Evolutionary conservation across 2,888 invertebrate species (phyloP), one percentile per base, ranked within the genome.

Genomic region (Agrochola lota): DNA sequence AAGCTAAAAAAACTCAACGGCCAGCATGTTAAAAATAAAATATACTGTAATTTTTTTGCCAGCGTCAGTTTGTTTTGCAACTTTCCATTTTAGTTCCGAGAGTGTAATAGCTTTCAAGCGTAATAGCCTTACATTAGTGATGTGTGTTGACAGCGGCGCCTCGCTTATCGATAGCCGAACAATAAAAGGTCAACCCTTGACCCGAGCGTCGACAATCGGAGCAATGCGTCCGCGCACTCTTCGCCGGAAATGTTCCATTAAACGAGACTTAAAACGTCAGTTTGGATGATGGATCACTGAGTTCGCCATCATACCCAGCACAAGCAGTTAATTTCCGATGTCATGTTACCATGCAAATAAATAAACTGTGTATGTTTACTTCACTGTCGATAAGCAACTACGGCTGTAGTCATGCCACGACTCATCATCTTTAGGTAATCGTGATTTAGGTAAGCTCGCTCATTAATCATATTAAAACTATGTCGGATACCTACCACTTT

Each of bases 111-210:
- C 73, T 75, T 83, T 74, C 75, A 57, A 79, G 78, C 83, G 69
- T 78, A 76, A 77, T 80, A 77, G 72, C 82, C 68, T 74, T 73
- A 85, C 82, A 85, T 85, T 87, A 90, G 87, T 89, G 88, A 88
- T 88, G 88, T 85, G 83, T 80, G 83, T 80, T 87, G 90, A 87
- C 90, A 89, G 90, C 87, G 92, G 93, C 94, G 94, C 92, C 92
- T 87, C 89, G 86, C 90, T 92, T 94, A 94, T 94, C 94, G 90
- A 92, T 92, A 92, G 74, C 85, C 89, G 87, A 92, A 93, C 93
- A 93, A 92, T 92, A 91, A 92, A 93, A 92, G 93, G 93, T 91
- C 91, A 92, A 90, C 91, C 89, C 91, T 91, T 92, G 93, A 93
- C 93, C 93, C 87, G 86, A 69, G 85, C 85, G 89, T 90, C 90